These are phyloP conservation scores for Rhagonycha fulva DNA, from an alignment of 2,888 invertebrate genomes.

Conservation along the genomic window DNA sequence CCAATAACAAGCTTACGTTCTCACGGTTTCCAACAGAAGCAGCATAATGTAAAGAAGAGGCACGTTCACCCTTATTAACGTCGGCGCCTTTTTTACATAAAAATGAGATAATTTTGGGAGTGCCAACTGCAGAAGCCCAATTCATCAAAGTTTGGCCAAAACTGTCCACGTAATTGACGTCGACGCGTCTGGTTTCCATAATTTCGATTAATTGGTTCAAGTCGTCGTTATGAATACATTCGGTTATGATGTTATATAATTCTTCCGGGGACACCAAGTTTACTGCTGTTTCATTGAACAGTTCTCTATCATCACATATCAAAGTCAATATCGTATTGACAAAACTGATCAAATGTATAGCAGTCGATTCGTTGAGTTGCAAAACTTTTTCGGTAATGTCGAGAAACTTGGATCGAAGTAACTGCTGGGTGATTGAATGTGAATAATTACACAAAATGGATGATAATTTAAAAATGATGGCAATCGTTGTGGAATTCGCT, in stretches of 20 bases:
- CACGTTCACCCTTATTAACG: constrained; percentile 96
- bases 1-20: constrained; percentile 91
- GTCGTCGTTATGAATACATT: constrained; percentile 96
- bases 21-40: constrained; percentile 99
- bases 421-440: constrained; percentile 87
- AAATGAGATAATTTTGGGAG: constrained; percentile 97
- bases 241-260: constrained; percentile 92
- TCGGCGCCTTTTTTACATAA: constrained; percentile 96
- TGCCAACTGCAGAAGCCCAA: constrained; percentile 99
- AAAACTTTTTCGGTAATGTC: constrained; percentile 93
- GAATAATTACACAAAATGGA: constrained; percentile 96
- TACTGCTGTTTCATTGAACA: constrained; percentile 69
- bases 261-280: constrained; percentile 81
- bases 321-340: constrained; percentile 92
- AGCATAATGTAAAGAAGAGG: constrained; percentile 97
- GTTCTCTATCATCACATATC: constrained; percentile 93
- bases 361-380: constrained; percentile 94
- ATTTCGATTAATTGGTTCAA: constrained; percentile 96
- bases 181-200: constrained; percentile 92
- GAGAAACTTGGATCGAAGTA: constrained; percentile 86
- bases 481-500: constrained; percentile 68
- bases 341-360: constrained; percentile 94
- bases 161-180: constrained; percentile 96
- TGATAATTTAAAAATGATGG: constrained; percentile 92
- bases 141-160: constrained; percentile 98